These are phyloP conservation scores for Pseudomyrmex dendroicus DNA, from an alignment of 1,140 invertebrate genomes.

Conservation along the genomic window DNA sequence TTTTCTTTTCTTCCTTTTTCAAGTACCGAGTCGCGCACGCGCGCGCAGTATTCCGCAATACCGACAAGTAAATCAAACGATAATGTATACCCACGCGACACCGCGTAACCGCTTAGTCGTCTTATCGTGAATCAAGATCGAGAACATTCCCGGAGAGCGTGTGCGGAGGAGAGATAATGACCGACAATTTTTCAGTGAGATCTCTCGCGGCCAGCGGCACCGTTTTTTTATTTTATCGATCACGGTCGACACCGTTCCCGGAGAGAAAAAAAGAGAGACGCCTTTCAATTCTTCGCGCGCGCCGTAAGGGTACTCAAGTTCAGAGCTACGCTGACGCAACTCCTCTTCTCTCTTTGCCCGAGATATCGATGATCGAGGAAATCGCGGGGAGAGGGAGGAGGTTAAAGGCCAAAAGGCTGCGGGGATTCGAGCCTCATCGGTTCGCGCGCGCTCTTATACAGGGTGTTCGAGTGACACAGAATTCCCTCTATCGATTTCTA, in stretches of 20 bases:
- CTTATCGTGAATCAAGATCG: constrained; percentile 25
- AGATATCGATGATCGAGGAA: constrained; percentile 69
- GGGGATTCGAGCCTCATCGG: constrained; percentile 37
- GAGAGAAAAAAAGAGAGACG: constrained; percentile 5
- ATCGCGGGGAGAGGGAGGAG: constrained; percentile 39
- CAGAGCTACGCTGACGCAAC: constrained; percentile 63
- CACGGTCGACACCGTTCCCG: constrained; percentile 40
- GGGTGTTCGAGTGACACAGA: background rate
- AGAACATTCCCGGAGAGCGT: constrained; percentile 34
- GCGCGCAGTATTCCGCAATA: too few species aligned
- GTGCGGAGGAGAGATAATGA: constrained; percentile 34
- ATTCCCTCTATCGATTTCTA: background rate
- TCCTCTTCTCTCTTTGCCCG: constrained; percentile 2
- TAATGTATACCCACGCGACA: background rate
- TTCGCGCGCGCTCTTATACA: background rate
- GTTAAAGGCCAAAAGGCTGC: constrained; percentile 68
- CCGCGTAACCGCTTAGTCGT: background rate
- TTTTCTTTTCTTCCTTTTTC: too few species aligned
- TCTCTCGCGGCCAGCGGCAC: constrained; percentile 26
- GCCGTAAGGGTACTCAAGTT: constrained; percentile 56
- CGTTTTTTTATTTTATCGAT: constrained; percentile 32
- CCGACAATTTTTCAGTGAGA: constrained; percentile 43
- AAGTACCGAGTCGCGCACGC: too few species aligned
- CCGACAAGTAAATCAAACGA: background rate
- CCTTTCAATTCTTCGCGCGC: constrained; percentile 55